These are phyloP conservation scores for Oligia fasciuncula DNA, from an alignment of 2,888 invertebrate genomes.

Conservation along the genomic window DNA sequence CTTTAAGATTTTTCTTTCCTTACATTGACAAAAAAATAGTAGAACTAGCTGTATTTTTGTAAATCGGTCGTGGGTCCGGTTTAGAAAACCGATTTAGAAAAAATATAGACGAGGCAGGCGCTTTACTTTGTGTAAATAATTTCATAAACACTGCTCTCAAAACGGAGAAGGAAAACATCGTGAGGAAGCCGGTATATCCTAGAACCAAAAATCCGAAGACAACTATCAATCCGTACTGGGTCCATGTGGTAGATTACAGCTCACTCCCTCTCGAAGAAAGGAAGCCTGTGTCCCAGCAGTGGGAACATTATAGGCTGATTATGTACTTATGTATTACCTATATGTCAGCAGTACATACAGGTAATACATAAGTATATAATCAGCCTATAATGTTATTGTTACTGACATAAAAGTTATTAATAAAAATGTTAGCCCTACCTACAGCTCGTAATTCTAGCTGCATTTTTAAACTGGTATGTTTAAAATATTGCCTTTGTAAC, in stretches of 20 bases:
- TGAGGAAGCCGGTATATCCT: too few species aligned
- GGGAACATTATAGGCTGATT: background rate
- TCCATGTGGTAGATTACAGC: background rate
- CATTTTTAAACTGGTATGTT: constrained; percentile 3
- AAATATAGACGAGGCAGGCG: too few species aligned
- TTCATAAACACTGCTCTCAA: background rate
- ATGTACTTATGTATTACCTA: too few species aligned
- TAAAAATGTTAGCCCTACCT: background rate
- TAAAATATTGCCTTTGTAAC: constrained; percentile 35
- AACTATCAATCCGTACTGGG: background rate
- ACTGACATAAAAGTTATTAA: background rate
- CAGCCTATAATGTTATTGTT: too few species aligned
- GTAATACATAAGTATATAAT: too few species aligned
- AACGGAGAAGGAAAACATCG: too few species aligned
- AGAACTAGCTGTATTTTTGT: too few species aligned
- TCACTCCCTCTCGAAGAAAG: background rate
- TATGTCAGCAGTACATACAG: too few species aligned
- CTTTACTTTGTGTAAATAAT: background rate
- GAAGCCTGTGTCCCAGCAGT: background rate
- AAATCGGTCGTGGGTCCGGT: too few species aligned
- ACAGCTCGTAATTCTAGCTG: background rate
- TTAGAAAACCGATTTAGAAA: too few species aligned
- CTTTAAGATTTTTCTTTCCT: too few species aligned
- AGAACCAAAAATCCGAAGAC: too few species aligned
- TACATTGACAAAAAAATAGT: background rate